Evolutionary conservation across 2,888 invertebrate species (phyloP).

Genomic region (Drosophila demipolita): DNA sequence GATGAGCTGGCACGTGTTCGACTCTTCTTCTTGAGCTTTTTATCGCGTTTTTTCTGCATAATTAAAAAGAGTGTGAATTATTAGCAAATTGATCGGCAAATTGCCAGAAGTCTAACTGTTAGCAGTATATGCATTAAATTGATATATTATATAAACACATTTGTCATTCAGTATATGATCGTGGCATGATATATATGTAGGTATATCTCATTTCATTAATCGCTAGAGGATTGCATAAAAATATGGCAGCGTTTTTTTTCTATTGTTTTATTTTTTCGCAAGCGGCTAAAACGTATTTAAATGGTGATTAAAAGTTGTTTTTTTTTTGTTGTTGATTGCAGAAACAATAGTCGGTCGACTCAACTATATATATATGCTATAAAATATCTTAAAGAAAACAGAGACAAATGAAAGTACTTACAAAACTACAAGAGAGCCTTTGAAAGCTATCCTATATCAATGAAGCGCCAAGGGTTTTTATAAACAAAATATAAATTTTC

Average conservation of each 20-base stretch:
- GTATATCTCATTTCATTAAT: conserved; percentile 23
- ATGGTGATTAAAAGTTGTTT: conserved; percentile 10
- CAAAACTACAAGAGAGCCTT: conserved; percentile 85
- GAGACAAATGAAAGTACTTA: conserved; percentile 85
- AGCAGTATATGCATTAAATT: conserved; percentile 47
- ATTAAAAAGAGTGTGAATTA: conserved; percentile 46
- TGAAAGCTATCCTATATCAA: conserved; percentile 85
- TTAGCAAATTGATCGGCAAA: conserved; percentile 38
- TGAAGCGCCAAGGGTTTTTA: conserved; percentile 86
- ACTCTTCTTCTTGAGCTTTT: conserved; percentile 87
- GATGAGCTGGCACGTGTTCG: conserved; percentile 85
- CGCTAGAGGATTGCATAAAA: conserved; percentile 17
- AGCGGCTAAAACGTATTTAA: conserved; percentile 9
- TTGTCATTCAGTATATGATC: conserved; percentile 49
- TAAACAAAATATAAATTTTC: conserved; percentile 91
- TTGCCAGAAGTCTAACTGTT: conserved; percentile 63
- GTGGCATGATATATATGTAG: conserved; percentile 41
- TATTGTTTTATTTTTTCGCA: background rate
- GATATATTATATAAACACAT: conserved; percentile 46
- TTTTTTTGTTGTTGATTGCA: conserved; percentile 8
- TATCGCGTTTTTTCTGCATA: conserved; percentile 87
- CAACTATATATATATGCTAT: conserved; percentile 34
- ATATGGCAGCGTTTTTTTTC: conserved; percentile 37
- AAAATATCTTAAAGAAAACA: conserved; percentile 72
- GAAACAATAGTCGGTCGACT: conserved; percentile 13